phyloP scores from a whole-genome alignment of 2,113 vertebrate species.

The Desmodus rotundus region DNA sequence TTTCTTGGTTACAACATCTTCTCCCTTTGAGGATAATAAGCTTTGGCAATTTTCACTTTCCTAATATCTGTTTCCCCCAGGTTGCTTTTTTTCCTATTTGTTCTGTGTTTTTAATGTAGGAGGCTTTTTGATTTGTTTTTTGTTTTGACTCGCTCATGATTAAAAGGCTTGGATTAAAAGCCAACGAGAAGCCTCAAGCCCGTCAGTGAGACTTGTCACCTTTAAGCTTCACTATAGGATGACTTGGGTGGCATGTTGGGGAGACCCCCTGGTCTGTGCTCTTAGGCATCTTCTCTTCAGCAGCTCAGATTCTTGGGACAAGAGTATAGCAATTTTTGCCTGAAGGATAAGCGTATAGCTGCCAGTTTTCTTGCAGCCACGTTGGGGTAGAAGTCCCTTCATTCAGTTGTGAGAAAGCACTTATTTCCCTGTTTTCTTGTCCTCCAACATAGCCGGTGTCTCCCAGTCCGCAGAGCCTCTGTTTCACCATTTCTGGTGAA shows the following conservation, averaged over 20 bases:
- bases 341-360: background rate
- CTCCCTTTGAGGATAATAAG: background rate
- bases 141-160: background rate
- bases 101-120: background rate
- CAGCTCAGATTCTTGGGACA: background rate
- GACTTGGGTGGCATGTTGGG: background rate
- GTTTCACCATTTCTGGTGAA: background rate
- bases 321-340: background rate
- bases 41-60: constrained; percentile 7
- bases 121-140: background rate
- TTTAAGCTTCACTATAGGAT: background rate
- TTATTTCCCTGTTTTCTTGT: background rate
- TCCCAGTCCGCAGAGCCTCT: background rate
- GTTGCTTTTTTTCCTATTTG: background rate
- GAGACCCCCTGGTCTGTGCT: background rate
- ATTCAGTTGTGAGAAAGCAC: background rate
- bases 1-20: background rate
- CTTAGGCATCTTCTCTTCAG: background rate
- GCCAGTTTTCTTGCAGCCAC: background rate
- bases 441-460: background rate
- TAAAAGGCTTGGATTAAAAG: background rate
- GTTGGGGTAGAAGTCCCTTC: background rate
- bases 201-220: background rate
- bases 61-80: background rate
- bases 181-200: background rate